Percentiles rank a stretch among this genome's conserved stretches.
Evolutionary conservation across 2,888 invertebrate species (phyloP).

Genomic region (Clistopyga incitator): DNA sequence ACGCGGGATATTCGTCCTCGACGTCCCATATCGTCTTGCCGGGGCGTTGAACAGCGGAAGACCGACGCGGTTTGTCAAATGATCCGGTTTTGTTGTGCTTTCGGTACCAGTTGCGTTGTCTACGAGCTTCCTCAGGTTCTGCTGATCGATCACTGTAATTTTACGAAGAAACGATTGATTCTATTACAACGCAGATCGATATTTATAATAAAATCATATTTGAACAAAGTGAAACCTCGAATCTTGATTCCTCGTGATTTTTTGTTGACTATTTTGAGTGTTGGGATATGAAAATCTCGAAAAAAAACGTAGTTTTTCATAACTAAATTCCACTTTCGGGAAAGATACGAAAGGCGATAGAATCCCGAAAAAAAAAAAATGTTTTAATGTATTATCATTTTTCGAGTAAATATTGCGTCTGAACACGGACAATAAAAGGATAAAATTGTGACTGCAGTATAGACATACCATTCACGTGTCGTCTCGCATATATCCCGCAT

Average conservation of each 20-base stretch:
- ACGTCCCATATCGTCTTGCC: slow-evolving; percentile 82
- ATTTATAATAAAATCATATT: neutral
- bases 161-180: neutral
- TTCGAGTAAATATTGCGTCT: too few relatives aligned
- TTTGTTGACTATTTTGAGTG: too few relatives aligned
- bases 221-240: too few relatives aligned
- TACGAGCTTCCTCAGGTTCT: slow-evolving; percentile 73
- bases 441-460: slow-evolving; percentile 1
- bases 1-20: slow-evolving; percentile 74
- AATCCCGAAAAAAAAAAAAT: too few relatives aligned
- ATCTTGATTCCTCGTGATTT: too few relatives aligned
- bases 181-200: neutral
- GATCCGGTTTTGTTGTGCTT: slow-evolving; percentile 63
- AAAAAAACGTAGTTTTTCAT: too few relatives aligned
- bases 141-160: slow-evolving; percentile 72
- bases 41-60: slow-evolving; percentile 68
- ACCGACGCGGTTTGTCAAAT: slow-evolving; percentile 37
- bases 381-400: too few relatives aligned
- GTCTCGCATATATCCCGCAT: slow-evolving; percentile 80
- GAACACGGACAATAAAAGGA: slow-evolving; percentile 1
- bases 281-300: too few relatives aligned
- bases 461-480: slow-evolving; percentile 71
- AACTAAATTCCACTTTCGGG: too few relatives aligned
- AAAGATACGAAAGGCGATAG: too few relatives aligned
- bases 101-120: slow-evolving; percentile 78